These are phyloP conservation scores for Elgonia sp. DNA, from an alignment of 2,888 invertebrate species.

Conservation along the genomic window DNA sequence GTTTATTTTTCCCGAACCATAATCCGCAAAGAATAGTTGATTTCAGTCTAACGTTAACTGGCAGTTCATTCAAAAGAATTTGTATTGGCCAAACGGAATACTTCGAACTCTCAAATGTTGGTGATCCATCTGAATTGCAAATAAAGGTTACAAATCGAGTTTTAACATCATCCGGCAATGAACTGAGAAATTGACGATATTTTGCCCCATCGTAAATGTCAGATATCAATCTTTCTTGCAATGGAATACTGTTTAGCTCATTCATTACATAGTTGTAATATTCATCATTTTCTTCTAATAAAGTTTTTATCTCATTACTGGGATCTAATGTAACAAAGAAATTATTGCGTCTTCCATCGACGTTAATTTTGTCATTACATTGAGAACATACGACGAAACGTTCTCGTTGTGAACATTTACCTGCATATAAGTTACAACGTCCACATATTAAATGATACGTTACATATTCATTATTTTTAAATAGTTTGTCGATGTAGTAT, in stretches of 20 bases:
- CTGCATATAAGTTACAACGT: too few relatives aligned
- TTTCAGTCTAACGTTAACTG: constrained; percentile 3
- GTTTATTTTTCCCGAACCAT: constrained; percentile 9
- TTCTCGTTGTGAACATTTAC: too few relatives aligned
- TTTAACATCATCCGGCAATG: background rate
- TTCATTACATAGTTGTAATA: background rate
- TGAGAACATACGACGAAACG: too few relatives aligned
- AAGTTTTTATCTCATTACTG: too few relatives aligned
- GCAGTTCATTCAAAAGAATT: constrained; percentile 36
- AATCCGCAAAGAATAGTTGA: constrained; percentile 41
- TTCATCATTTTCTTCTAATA: background rate
- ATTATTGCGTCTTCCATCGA: too few relatives aligned
- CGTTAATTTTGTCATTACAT: too few relatives aligned
- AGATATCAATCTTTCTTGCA: background rate
- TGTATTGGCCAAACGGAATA: constrained; percentile 62
- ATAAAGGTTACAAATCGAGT: constrained; percentile 44
- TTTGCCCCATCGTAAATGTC: constrained; percentile 32
- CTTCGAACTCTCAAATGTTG: constrained; percentile 63
- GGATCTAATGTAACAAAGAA: too few relatives aligned
- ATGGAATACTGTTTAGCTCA: too few relatives aligned
- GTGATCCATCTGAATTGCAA: constrained; percentile 70
- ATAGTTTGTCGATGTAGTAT: too few relatives aligned
- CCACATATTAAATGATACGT: too few relatives aligned
- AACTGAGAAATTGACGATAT: constrained; percentile 38
- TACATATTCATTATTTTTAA: too few relatives aligned